Conservation (phyloP, 2,888 invertebrate species). For the Caenorhabditis virilis region DNA sequence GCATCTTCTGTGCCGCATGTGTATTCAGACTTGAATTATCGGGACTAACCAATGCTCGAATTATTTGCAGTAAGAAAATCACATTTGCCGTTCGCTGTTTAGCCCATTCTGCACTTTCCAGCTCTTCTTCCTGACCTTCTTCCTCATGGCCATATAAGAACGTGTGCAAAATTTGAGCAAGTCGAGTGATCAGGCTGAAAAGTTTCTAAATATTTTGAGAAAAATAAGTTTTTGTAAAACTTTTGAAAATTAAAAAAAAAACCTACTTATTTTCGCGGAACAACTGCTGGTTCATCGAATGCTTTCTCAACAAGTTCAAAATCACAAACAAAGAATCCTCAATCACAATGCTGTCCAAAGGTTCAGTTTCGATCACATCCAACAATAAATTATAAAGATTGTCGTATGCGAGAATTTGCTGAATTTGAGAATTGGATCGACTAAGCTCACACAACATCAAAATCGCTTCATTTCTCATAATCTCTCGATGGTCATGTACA, state of each 20-base stretch:
- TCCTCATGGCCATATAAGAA: constrained; percentile 75
- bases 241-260: neutral
- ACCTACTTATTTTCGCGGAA: constrained; percentile 79
- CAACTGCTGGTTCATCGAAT: constrained; percentile 95
- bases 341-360: constrained; percentile 86
- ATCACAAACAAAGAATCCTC: constrained; percentile 93
- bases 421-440: constrained; percentile 87
- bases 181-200: constrained; percentile 85
- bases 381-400: constrained; percentile 95
- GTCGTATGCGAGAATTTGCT: constrained; percentile 97
- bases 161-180: constrained; percentile 78
- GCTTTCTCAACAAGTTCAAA: constrained; percentile 89
- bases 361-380: constrained; percentile 88
- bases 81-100: constrained; percentile 81
- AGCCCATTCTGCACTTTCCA: constrained; percentile 70
- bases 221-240: constrained; percentile 1
- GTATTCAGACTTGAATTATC: constrained; percentile 85
- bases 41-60: constrained; percentile 83
- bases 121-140: constrained; percentile 38
- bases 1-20: constrained; percentile 82
- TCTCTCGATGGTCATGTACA: constrained; percentile 78
- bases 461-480: constrained; percentile 75
- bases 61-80: constrained; percentile 79
- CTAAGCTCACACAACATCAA: constrained; percentile 88
- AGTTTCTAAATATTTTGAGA: neutral